phyloP scores from a whole-genome alignment of 2,797 vertebrate species.

The Clarias fuscus region DNA sequence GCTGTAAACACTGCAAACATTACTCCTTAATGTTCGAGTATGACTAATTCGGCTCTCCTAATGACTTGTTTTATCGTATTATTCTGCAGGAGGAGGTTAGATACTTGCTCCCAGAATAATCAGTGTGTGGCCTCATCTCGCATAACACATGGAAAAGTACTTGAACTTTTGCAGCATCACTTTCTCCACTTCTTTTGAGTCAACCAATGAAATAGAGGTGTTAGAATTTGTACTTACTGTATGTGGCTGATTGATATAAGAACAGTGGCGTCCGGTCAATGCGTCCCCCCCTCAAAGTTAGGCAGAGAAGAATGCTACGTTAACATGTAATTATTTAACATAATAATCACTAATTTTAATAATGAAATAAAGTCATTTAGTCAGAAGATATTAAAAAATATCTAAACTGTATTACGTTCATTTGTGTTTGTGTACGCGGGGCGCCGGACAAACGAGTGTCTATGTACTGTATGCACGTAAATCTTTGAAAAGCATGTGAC shows the following conservation, averaged over 20 bases:
- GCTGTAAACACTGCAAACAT: constrained; percentile 5
- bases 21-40: background rate
- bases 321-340: no score
- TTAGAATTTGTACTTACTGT: background rate
- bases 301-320: no score
- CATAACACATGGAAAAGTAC: background rate
- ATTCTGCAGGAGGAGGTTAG: background rate
- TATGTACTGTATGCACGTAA: no score
- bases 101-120: constrained; percentile 1
- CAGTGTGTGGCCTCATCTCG: background rate
- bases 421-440: no score
- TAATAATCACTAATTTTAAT: no score
- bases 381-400: no score
- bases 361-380: no score
- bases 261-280: no score
- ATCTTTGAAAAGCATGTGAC: no score
- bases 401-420: no score
- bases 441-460: no score
- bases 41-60: background rate
- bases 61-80: background rate
- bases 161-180: background rate
- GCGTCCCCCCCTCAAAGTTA: no score
- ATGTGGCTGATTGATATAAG: background rate
- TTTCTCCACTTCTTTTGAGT: background rate
- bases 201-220: background rate